These are phyloP conservation scores for Ptilonorhynchus violaceus DNA, from an alignment of 2,113 vertebrate genomes.

Conservation along the genomic window DNA sequence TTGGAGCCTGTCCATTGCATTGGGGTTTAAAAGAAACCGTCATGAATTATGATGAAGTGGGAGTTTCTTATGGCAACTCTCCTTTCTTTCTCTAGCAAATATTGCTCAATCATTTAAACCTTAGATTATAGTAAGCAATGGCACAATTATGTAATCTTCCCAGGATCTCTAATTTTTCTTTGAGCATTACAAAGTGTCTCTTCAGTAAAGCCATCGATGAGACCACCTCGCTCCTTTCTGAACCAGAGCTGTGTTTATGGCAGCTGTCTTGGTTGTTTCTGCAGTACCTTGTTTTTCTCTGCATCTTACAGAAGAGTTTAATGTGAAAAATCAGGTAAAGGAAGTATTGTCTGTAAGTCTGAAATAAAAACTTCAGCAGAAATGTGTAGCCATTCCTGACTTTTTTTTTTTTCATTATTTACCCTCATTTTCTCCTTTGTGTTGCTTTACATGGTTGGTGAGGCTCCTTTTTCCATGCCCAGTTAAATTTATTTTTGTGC, in stretches of 20 bases:
- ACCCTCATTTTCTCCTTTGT: not conserved
- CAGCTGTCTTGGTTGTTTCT: not conserved
- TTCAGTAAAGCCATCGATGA: rapidly evolving
- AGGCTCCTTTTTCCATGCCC: not conserved
- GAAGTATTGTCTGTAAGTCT: not conserved
- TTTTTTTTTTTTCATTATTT: not conserved
- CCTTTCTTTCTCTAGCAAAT: slow-evolving; percentile 36
- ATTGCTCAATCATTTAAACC: not conserved
- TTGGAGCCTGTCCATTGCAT: not conserved
- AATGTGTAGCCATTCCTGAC: not conserved
- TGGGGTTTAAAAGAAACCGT: not conserved
- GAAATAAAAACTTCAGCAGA: not conserved
- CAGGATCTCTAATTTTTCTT: not conserved
- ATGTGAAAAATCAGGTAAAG: not conserved
- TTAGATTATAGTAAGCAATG: not conserved
- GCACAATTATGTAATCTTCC: not conserved
- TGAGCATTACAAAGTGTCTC: not conserved
- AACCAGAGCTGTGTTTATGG: not conserved
- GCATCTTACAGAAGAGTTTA: not conserved
- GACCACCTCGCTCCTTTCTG: not conserved
- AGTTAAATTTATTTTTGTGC: not conserved
- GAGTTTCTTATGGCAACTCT: not conserved
- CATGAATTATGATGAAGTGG: not conserved
- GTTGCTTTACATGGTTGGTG: rapidly evolving
- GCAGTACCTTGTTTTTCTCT: not conserved